Conservation (phyloP, 2,797 vertebrate genomes). For the Ptychadena robeensis region DNA sequence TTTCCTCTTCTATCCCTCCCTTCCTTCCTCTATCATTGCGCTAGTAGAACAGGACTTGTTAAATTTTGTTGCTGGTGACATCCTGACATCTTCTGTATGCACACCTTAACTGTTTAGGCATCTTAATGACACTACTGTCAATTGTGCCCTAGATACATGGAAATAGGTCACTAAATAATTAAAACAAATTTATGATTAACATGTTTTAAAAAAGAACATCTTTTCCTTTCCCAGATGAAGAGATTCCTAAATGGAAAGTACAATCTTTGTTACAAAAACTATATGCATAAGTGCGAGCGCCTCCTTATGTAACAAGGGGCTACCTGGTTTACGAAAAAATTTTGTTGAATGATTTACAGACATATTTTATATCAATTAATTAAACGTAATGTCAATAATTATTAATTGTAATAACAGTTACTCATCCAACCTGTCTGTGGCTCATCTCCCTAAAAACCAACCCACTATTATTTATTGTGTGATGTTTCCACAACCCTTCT, state of each 20-base stretch:
- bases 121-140: constrained; percentile 21
- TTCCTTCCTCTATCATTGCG: too few relatives aligned
- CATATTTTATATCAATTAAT: too few relatives aligned
- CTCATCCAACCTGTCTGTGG: too few relatives aligned
- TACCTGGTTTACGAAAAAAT: not conserved
- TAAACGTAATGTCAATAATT: too few relatives aligned
- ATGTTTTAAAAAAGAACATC: constrained; percentile 38
- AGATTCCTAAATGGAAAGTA: constrained; percentile 66
- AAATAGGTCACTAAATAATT: constrained; percentile 50
- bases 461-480: too few relatives aligned
- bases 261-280: constrained; percentile 69
- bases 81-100: constrained; percentile 2
- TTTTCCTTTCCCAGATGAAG: constrained; percentile 62
- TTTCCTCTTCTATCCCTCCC: too few relatives aligned
- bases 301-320: not conserved
- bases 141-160: constrained; percentile 35
- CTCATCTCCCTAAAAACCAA: too few relatives aligned
- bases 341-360: too few relatives aligned
- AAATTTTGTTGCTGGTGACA: not conserved
- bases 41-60: not conserved
- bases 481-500: too few relatives aligned
- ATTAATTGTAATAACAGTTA: too few relatives aligned
- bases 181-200: constrained; percentile 48
- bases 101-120: constrained; percentile 7
- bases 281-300: not conserved